Percentiles rank a stretch among this genome's conserved stretches.
Conservation (phyloP, 53 echinoderm and acorn worm genomes). For the Henricia sp. region DNA sequence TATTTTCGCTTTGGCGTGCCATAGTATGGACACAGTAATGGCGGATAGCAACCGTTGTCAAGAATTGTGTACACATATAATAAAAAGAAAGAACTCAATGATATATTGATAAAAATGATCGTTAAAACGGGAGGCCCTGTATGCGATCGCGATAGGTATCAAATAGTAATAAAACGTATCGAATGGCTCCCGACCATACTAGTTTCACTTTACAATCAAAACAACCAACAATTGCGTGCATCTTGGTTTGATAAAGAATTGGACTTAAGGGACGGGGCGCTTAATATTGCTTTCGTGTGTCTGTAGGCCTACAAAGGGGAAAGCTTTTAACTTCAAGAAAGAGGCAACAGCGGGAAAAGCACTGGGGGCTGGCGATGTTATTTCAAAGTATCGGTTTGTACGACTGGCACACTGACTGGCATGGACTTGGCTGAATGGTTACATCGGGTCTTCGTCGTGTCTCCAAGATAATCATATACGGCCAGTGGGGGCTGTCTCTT, state of each 20-base stretch:
- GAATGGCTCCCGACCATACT: not conserved
- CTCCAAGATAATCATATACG: not conserved
- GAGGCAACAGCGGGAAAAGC: not conserved
- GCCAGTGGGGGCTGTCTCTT: no score
- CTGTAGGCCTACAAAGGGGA: no score
- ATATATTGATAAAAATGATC: no score
- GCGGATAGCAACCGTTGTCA: no score
- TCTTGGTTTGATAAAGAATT: not conserved
- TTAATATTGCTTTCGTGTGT: not conserved
- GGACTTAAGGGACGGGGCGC: constrained; percentile 1
- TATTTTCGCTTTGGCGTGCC: no score
- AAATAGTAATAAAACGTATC: constrained; percentile 8
- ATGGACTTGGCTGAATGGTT: not conserved
- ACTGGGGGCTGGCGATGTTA: not conserved
- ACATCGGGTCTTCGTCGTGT: not conserved
- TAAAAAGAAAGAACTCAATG: no score
- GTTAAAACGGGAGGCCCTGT: no score
- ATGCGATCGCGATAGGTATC: not conserved
- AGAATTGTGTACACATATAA: no score
- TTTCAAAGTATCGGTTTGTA: constrained; percentile 35
- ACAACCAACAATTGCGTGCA: constrained; percentile 1
- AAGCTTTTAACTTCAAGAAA: not conserved
- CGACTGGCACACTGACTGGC: no score
- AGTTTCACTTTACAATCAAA: constrained; percentile 44
- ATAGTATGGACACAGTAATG: no score